phyloP scores from a whole-genome alignment of 2,888 invertebrate genomes.

The Melanchra persicariae region DNA sequence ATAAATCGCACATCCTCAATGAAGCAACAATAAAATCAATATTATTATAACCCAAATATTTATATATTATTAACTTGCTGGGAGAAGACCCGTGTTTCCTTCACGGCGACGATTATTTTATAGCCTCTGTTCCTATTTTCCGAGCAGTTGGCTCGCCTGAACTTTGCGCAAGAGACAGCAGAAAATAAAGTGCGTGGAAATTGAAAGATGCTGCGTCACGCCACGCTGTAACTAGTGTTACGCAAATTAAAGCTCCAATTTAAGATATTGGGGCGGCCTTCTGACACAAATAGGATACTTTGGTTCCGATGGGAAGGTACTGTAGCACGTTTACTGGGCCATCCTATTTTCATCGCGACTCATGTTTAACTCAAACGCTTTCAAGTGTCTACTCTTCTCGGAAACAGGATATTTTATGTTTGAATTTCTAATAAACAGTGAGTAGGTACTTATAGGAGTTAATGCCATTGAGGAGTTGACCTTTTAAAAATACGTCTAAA shows the following conservation, averaged over 20 bases:
- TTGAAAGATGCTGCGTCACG: slow-evolving; percentile 73
- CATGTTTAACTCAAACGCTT: slow-evolving; percentile 45
- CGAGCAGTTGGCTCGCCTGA: slow-evolving; percentile 63
- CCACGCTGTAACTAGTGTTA: slow-evolving; percentile 76
- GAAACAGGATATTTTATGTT: slow-evolving; percentile 24
- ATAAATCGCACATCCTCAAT: slow-evolving; percentile 13
- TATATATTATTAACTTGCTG: slow-evolving; percentile 19
- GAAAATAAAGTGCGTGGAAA: slow-evolving; percentile 84
- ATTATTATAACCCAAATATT: slow-evolving; percentile 25
- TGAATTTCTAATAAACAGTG: slow-evolving; percentile 8
- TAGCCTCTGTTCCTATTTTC: slow-evolving; percentile 66
- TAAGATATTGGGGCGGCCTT: slow-evolving; percentile 72
- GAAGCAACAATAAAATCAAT: slow-evolving; percentile 30
- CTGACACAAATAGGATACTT: slow-evolving; percentile 66
- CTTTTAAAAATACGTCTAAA: neutral
- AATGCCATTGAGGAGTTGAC: neutral
- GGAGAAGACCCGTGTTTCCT: slow-evolving; percentile 64
- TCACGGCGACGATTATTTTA: slow-evolving; percentile 69
- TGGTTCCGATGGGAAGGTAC: slow-evolving; percentile 40
- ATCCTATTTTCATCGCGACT: slow-evolving; percentile 61
- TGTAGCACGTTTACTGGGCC: slow-evolving; percentile 54
- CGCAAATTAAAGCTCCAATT: slow-evolving; percentile 77
- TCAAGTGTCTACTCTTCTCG: slow-evolving; percentile 16
- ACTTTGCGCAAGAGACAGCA: slow-evolving; percentile 83
- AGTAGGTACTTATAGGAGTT: neutral